Conservation (phyloP, 2,888 invertebrate genomes). For the Stictocephala bisonia region DNA sequence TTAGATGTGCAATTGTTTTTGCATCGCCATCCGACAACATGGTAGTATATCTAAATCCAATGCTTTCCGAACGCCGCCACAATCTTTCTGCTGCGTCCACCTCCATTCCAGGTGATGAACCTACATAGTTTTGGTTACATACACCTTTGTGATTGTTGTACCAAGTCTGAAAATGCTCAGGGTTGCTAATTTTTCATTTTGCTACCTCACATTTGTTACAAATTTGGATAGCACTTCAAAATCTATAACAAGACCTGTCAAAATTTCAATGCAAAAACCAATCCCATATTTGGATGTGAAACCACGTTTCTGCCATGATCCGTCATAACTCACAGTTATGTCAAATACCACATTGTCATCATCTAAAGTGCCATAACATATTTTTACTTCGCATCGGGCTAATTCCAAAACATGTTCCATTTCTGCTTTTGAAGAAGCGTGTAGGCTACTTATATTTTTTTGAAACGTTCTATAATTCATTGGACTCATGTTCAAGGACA, state of each 20-base stretch:
- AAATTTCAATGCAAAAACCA: conserved; percentile 52
- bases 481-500: background rate
- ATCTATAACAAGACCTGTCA: conserved; percentile 52
- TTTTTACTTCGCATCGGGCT: background rate
- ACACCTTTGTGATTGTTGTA: conserved; percentile 46
- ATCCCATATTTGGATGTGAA: conserved; percentile 54
- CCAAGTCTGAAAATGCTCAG: conserved; percentile 52
- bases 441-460: background rate
- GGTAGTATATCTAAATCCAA: conserved; percentile 44
- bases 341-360: conserved; percentile 5
- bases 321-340: conserved; percentile 49
- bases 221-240: conserved; percentile 52
- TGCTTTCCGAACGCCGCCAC: conserved; percentile 45
- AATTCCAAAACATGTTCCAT: background rate
- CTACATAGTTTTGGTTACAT: conserved; percentile 51
- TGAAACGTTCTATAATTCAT: background rate
- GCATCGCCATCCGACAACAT: conserved; percentile 49
- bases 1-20: conserved; percentile 41
- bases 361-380: background rate
- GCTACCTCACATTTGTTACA: conserved; percentile 51
- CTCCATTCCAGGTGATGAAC: conserved; percentile 54
- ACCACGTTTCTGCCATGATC: conserved; percentile 47
- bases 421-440: conserved; percentile 3
- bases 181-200: conserved; percentile 36
- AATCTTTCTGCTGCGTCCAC: conserved; percentile 45